Percentiles rank a stretch among this genome's conserved stretches.
Conservation (phyloP, 2,888 invertebrate species). For the Lampropteryx suffumata region DNA sequence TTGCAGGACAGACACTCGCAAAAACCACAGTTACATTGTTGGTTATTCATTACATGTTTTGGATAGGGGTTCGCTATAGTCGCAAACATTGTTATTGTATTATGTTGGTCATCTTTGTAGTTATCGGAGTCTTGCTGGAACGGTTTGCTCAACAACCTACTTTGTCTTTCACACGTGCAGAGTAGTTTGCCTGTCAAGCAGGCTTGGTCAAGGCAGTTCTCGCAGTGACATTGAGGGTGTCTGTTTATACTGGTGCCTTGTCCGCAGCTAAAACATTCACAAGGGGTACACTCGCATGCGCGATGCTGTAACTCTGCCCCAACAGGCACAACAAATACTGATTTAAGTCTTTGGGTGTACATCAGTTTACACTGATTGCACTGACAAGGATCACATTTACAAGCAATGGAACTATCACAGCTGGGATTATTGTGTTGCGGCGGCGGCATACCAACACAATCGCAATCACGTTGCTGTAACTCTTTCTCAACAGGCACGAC, state of each 20-base stretch:
- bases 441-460: slow-evolving; percentile 48
- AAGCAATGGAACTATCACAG: slow-evolving; percentile 34
- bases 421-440: slow-evolving; percentile 39
- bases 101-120: slow-evolving; percentile 40
- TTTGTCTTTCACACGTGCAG: slow-evolving; percentile 50
- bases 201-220: slow-evolving; percentile 45
- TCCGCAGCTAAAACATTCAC: slow-evolving; percentile 54
- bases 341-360: slow-evolving; percentile 22
- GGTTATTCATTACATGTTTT: slow-evolving; percentile 16
- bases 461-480: slow-evolving; percentile 38
- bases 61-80: slow-evolving; percentile 36
- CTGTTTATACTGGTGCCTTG: slow-evolving; percentile 45
- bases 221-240: slow-evolving; percentile 47
- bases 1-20: slow-evolving; percentile 51
- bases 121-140: slow-evolving; percentile 45
- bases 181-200: slow-evolving; percentile 44
- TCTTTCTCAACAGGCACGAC: slow-evolving; percentile 46
- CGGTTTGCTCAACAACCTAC: slow-evolving; percentile 50
- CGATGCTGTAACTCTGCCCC: slow-evolving; percentile 35
- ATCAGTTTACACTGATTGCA: slow-evolving; percentile 46
- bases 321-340: slow-evolving; percentile 45
- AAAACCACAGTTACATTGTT: slow-evolving; percentile 39
- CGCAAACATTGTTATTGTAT: slow-evolving; percentile 48
- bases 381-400: slow-evolving; percentile 50
- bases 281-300: slow-evolving; percentile 55